Evolutionary conservation across 2,888 invertebrate species (phyloP).

Genomic region (Ornithoptera priamus): DNA sequence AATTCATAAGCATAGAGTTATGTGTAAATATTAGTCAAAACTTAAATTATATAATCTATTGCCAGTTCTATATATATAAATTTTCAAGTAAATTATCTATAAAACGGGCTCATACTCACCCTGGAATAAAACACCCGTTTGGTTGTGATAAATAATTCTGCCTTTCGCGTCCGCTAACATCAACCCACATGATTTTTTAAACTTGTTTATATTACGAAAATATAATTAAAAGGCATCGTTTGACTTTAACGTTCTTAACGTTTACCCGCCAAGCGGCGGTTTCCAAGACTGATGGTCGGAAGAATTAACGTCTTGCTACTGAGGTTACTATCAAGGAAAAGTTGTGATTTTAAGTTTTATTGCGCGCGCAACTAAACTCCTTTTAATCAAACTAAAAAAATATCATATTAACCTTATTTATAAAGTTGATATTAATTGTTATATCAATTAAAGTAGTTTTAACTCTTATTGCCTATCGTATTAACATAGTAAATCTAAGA

Average conservation of each 20-base stretch:
- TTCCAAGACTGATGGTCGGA: slow-evolving; percentile 54
- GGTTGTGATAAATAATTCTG: slow-evolving; percentile 80
- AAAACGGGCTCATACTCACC: slow-evolving; percentile 69
- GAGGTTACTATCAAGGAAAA: slow-evolving; percentile 18
- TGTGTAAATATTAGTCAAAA: neutral
- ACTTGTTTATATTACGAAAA: slow-evolving; percentile 37
- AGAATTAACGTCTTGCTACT: slow-evolving; percentile 24
- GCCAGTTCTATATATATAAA: neutral
- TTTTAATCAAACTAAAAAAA: neutral
- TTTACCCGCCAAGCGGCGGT: slow-evolving; percentile 53
- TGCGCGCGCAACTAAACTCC: slow-evolving; percentile 34
- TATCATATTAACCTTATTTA: neutral
- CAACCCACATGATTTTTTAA: slow-evolving; percentile 79
- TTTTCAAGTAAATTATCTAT: neutral
- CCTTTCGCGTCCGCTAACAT: slow-evolving; percentile 80
- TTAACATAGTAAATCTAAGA: neutral
- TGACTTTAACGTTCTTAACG: slow-evolving; percentile 44
- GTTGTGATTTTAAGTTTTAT: slow-evolving; percentile 28
- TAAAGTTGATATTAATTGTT: neutral
- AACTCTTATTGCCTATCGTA: neutral
- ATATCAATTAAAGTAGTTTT: neutral
- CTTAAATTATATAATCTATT: neutral
- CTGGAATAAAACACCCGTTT: slow-evolving; percentile 83
- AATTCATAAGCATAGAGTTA: neutral
- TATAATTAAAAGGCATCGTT: slow-evolving; percentile 36